These are phyloP conservation scores for Drosophila athabasca DNA, from an alignment of 1,140 invertebrate species.

Conservation along the genomic window DNA sequence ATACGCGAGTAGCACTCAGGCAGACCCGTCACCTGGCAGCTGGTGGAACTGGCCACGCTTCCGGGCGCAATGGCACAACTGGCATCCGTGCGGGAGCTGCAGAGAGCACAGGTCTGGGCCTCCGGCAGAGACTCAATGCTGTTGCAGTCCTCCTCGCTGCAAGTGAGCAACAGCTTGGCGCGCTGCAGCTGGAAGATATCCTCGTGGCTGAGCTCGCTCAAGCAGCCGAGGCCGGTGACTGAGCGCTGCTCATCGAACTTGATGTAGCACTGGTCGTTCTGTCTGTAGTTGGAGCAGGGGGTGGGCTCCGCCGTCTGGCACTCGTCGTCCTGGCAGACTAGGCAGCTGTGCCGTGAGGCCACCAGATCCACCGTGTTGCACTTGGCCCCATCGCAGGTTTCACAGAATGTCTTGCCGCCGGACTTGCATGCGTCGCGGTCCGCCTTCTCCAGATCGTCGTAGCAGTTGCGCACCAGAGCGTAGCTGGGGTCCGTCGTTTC, in stretches of 20 bases:
- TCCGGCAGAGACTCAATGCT: conserved; percentile 49
- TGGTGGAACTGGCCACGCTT: conserved; percentile 36
- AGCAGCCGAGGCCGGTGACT: conserved; percentile 48
- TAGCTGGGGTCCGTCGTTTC: conserved; percentile 65
- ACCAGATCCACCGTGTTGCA: conserved; percentile 68
- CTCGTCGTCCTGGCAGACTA: conserved; percentile 60
- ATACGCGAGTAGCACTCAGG: conserved; percentile 73
- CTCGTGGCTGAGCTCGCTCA: conserved; percentile 59
- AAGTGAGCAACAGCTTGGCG: conserved; percentile 57
- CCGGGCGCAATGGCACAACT: conserved; percentile 58
- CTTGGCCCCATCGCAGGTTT: conserved; percentile 43
- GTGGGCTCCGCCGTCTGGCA: conserved; percentile 49
- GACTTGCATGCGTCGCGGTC: conserved; percentile 56
- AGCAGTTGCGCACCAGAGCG: conserved; percentile 59
- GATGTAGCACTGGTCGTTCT: conserved; percentile 63
- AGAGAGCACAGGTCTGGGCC: conserved; percentile 55
- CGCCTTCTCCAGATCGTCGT: conserved; percentile 63
- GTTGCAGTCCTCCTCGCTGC: conserved; percentile 64
- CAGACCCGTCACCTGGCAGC: conserved; percentile 44
- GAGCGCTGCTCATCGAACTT: conserved; percentile 63
- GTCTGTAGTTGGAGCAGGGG: conserved; percentile 58
- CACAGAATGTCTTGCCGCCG: conserved; percentile 45
- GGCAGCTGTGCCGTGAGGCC: conserved; percentile 58
- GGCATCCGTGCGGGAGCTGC: conserved; percentile 71
- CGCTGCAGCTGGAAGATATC: conserved; percentile 53